Evolutionary conservation across 1,140 invertebrate genomes (phyloP).

Genomic region (Psix sp.): DNA sequence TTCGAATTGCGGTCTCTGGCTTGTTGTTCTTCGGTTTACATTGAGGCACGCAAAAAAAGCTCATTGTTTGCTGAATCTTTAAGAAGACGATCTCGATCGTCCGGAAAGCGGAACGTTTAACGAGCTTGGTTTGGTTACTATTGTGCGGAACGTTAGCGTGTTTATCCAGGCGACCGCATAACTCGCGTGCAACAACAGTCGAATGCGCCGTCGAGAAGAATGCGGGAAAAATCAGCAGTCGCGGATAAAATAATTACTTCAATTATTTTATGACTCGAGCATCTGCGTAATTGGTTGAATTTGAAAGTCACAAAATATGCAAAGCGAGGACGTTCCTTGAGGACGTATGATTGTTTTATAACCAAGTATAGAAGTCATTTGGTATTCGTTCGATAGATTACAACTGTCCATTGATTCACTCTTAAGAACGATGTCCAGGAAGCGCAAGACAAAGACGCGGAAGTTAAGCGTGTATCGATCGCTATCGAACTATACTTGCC

Average conservation of each 20-base stretch:
- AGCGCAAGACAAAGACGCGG: constrained; percentile 25
- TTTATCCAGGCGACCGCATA: constrained; percentile 51
- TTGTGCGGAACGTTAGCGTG: constrained; percentile 26
- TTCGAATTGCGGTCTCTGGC: constrained; percentile 29
- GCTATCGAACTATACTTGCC: constrained; percentile 26
- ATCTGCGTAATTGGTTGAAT: too few relatives aligned
- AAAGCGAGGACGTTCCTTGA: background rate
- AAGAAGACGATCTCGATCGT: constrained; percentile 51
- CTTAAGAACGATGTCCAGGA: background rate
- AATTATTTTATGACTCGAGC: too few relatives aligned
- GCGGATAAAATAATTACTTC: too few relatives aligned
- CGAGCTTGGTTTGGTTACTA: constrained; percentile 48
- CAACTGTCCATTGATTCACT: constrained; percentile 18
- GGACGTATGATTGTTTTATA: constrained; percentile 31
- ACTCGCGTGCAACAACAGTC: constrained; percentile 27
- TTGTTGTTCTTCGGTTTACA: constrained; percentile 53
- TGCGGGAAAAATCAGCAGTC: constrained; percentile 7
- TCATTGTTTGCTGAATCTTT: constrained; percentile 57
- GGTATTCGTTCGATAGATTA: constrained; percentile 5
- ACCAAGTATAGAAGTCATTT: constrained; percentile 9
- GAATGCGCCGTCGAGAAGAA: constrained; percentile 6
- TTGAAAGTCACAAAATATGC: too few relatives aligned
- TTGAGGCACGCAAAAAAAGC: constrained; percentile 37
- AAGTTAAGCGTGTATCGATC: constrained; percentile 26
- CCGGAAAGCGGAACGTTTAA: constrained; percentile 37